Conservation (phyloP, 2,888 invertebrate species). For the Eulithis testata region DNA sequence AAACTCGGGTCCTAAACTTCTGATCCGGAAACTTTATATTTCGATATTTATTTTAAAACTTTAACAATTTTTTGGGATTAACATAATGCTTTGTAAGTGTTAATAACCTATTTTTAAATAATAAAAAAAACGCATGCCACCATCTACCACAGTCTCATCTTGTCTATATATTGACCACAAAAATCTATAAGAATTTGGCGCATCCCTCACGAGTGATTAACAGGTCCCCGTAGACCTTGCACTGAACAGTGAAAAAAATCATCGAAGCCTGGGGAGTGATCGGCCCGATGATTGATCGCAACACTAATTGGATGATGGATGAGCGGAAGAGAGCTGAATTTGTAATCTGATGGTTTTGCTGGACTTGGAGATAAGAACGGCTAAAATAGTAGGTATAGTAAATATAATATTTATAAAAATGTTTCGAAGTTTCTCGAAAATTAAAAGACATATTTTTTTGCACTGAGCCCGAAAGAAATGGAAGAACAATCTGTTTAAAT, state of each 20-base stretch:
- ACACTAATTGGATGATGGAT: conserved; percentile 92
- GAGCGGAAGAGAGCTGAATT: conserved; percentile 52
- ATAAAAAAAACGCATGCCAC: too few species aligned
- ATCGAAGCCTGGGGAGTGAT: conserved; percentile 79
- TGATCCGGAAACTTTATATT: background rate
- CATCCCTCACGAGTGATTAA: conserved; percentile 74
- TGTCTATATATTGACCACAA: conserved; percentile 15
- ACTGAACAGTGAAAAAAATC: conserved; percentile 75
- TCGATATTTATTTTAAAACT: background rate
- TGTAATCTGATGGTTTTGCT: conserved; percentile 32
- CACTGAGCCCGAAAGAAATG: too few species aligned
- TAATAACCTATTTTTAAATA: too few species aligned
- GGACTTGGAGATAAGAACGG: conserved; percentile 18
- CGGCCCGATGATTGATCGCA: conserved; percentile 89
- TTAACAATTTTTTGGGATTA: background rate
- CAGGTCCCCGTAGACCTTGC: conserved; percentile 69
- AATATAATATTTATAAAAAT: too few species aligned
- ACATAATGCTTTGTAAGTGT: background rate
- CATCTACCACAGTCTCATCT: conserved; percentile 2
- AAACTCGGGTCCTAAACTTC: conserved; percentile 25
- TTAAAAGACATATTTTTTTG: too few species aligned
- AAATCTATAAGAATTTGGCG: conserved; percentile 51
- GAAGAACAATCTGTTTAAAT: too few species aligned
- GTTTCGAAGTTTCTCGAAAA: too few species aligned
- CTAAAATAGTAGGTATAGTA: too few species aligned